Conservation (phyloP, 1,140 invertebrate genomes). For the Camponotus vicinus region DNA sequence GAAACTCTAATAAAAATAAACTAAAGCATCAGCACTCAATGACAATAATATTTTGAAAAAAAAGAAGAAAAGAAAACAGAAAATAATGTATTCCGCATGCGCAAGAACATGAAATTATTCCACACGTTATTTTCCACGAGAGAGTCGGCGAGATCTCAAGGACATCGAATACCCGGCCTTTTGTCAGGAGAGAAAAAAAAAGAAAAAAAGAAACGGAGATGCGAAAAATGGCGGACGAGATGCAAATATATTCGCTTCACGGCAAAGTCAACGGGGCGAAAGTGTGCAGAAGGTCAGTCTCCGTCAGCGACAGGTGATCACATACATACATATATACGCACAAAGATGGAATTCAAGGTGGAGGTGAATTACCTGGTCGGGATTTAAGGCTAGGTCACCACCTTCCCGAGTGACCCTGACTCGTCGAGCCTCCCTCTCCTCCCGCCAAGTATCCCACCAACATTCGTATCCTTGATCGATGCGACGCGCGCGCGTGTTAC, state of each 20-base stretch:
- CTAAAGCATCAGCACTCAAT: not conserved
- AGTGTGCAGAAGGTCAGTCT: conserved; percentile 78
- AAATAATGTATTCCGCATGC: conserved; percentile 51
- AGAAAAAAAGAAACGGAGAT: not conserved
- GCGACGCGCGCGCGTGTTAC: conserved; percentile 44
- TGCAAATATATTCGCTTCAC: conserved; percentile 76
- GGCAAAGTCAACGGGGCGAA: conserved; percentile 69
- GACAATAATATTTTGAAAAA: not conserved
- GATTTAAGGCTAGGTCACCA: conserved; percentile 78
- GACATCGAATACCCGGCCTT: conserved; percentile 80
- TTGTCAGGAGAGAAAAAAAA: conserved; percentile 74
- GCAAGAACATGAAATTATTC: conserved; percentile 72
- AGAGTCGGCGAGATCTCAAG: conserved; percentile 71
- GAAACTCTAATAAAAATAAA: conserved; percentile 8
- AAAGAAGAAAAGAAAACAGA: conserved; percentile 21
- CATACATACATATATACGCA: conserved; percentile 73
- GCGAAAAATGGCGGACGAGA: conserved; percentile 69
- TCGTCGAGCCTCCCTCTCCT: conserved; percentile 48
- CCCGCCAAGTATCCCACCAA: conserved; percentile 16
- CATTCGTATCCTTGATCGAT: conserved; percentile 73
- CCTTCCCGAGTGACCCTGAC: conserved; percentile 73
- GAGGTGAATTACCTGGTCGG: conserved; percentile 81
- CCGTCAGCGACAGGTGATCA: conserved; percentile 78
- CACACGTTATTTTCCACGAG: conserved; percentile 60
- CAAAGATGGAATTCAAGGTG: conserved; percentile 76